These are phyloP conservation scores for Sitta europaea DNA, from an alignment of 2,113 vertebrate genomes.

Conservation along the genomic window DNA sequence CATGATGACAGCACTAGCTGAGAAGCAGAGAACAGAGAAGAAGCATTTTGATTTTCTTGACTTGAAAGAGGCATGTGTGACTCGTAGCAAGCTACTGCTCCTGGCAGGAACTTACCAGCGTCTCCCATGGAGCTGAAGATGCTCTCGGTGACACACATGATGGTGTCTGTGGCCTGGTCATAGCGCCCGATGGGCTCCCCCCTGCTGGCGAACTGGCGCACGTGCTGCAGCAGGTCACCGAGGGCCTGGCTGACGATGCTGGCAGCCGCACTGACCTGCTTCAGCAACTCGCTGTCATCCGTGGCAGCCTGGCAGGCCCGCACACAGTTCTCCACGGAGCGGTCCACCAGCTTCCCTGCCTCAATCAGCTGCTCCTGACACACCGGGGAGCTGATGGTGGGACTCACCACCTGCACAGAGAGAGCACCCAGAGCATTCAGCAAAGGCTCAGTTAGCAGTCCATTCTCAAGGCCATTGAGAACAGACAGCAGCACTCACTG, in stretches of 20 bases:
- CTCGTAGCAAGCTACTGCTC: fast-evolving
- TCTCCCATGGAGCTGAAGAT: conserved; percentile 99
- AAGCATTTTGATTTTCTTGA: not conserved
- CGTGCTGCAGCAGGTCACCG: conserved; percentile 91
- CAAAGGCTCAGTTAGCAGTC: fast-evolving
- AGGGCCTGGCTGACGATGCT: conserved; percentile 92
- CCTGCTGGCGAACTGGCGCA: conserved; percentile 92
- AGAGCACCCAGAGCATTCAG: not conserved
- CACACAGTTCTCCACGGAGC: conserved; percentile 93
- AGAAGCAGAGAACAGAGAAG: not conserved
- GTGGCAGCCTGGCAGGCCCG: conserved; percentile 91
- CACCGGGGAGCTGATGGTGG: conserved; percentile 96
- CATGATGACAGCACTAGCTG: not conserved
- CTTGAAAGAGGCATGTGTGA: not conserved
- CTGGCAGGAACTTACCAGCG: conserved; percentile 81
- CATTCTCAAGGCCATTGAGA: fast-evolving
- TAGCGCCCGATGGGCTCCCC: conserved; percentile 97
- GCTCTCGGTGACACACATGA: conserved; percentile 98
- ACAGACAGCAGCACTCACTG: fast-evolving
- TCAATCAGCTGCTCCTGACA: conserved; percentile 98
- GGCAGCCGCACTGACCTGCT: conserved; percentile 89
- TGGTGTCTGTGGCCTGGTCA: conserved; percentile 97
- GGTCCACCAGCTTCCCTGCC: conserved; percentile 93
- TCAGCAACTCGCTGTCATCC: conserved; percentile 85
- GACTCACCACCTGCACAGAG: conserved; percentile 86